A percentile compares a stretch with the other conserved stretches of the same genome.
phyloP scores from a whole-genome alignment of 2,797 vertebrate genomes.

The Catamblyrhynchus diadema region DNA sequence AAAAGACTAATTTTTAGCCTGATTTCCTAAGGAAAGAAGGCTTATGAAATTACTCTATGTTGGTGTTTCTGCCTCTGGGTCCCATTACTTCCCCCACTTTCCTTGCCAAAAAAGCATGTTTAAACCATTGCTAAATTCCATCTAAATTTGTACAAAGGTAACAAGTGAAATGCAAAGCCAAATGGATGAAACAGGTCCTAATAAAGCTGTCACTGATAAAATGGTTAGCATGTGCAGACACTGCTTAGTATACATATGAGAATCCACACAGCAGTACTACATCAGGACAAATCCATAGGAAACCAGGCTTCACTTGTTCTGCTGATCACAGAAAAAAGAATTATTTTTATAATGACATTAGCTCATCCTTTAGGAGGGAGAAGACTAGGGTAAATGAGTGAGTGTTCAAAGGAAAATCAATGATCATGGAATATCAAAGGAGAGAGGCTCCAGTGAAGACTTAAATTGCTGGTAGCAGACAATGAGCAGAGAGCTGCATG shows the following conservation, averaged over 20 bases:
- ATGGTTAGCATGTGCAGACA: neutral
- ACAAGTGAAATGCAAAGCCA: neutral
- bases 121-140: neutral
- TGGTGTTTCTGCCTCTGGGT: neutral
- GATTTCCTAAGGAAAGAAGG: neutral
- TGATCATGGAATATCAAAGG: neutral
- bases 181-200: neutral
- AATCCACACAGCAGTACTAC: neutral
- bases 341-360: neutral
- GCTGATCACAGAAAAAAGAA: neutral
- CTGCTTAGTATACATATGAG: neutral
- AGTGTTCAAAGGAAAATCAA: slow-evolving; percentile 41
- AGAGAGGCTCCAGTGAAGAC: neutral
- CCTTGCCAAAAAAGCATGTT: neutral
- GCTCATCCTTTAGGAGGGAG: neutral
- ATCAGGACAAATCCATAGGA: neutral
- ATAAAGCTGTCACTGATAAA: neutral
- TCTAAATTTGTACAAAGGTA: slow-evolving; percentile 37
- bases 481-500: neutral
- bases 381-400: neutral
- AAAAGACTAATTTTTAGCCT: neutral
- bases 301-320: neutral
- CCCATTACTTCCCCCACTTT: neutral
- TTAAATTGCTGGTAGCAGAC: slow-evolving; percentile 32
- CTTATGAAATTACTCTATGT: neutral